These are phyloP conservation scores for Odontesthes bonariensis DNA, from an alignment of 2,113 vertebrate species.

Conservation along the genomic window DNA sequence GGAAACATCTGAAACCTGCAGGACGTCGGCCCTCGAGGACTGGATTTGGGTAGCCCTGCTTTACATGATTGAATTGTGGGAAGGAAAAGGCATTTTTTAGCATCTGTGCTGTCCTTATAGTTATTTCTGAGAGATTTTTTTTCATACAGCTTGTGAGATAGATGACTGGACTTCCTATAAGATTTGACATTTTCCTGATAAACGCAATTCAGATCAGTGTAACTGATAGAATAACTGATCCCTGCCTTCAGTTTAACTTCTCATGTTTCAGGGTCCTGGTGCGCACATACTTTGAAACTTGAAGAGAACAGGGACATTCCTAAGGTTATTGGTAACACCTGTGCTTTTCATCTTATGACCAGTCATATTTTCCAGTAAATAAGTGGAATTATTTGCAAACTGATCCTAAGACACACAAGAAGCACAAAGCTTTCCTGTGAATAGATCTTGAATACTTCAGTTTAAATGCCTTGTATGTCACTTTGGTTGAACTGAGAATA, in stretches of 20 bases:
- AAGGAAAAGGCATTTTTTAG: not conserved
- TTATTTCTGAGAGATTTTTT: not conserved
- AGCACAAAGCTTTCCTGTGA: too few species aligned
- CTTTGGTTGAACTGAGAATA: too few species aligned
- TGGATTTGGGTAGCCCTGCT: too few species aligned
- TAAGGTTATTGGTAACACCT: not conserved
- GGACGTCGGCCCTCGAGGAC: too few species aligned
- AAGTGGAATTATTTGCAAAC: too few species aligned
- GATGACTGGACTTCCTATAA: not conserved
- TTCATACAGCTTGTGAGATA: not conserved
- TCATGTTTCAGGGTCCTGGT: not conserved
- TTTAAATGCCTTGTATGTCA: too few species aligned
- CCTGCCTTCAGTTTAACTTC: constrained; percentile 4
- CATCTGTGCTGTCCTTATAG: not conserved
- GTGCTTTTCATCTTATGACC: not conserved
- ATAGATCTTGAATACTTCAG: too few species aligned
- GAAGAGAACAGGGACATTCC: not conserved
- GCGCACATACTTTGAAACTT: not conserved
- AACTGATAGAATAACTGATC: not conserved
- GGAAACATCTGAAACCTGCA: too few species aligned
- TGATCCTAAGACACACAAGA: too few species aligned
- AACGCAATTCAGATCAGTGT: not conserved
- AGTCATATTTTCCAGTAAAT: too few species aligned
- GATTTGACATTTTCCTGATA: not conserved
- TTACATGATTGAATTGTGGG: not conserved